Percentiles rank a stretch among this genome's conserved stretches.
These are phyloP conservation scores for Sebastolobus altivelis DNA, from an alignment of 2,797 vertebrate species.

Conservation along the genomic window DNA sequence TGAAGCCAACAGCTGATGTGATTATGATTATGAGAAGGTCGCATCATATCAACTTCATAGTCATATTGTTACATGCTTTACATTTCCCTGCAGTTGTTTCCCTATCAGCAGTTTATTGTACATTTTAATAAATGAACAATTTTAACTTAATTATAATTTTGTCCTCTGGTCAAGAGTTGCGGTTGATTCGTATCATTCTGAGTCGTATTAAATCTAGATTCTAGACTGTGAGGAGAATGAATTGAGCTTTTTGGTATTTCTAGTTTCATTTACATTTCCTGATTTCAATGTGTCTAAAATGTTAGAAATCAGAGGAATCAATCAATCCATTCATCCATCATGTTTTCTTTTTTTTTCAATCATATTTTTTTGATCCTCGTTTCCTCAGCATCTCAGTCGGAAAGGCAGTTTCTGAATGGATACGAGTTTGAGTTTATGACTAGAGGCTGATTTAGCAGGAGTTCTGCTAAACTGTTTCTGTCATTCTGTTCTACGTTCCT, in stretches of 20 bases:
- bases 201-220: neutral
- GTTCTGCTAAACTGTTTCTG: neutral
- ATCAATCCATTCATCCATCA: neutral
- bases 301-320: neutral
- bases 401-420: neutral
- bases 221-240: neutral
- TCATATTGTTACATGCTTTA: neutral
- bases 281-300: neutral
- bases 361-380: neutral
- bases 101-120: neutral
- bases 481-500: constrained; percentile 9
- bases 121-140: neutral
- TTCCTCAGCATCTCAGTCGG: neutral
- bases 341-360: neutral
- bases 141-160: neutral
- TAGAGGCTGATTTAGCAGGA: neutral
- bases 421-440: neutral
- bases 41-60: neutral
- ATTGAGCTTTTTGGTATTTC: neutral
- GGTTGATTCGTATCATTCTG: neutral
- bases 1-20: neutral
- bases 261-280: neutral
- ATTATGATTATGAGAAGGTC: neutral
- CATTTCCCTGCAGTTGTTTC: neutral
- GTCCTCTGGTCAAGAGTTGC: neutral